Percentiles rank a stretch among this genome's conserved stretches.
Conservation (phyloP, 2,113 vertebrate species). For the Chitala chitala region DNA sequence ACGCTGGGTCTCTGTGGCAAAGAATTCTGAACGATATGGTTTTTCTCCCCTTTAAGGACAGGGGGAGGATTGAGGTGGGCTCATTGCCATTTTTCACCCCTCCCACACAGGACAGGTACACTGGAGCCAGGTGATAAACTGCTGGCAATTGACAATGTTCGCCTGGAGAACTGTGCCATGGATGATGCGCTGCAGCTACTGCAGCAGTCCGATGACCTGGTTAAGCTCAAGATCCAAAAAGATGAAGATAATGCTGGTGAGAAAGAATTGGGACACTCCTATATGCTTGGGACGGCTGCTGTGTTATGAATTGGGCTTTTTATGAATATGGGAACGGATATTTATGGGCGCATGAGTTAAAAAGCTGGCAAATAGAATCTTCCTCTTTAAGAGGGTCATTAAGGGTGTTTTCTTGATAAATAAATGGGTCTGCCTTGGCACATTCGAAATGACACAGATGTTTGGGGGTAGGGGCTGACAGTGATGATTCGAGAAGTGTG, state of each 20-base stretch:
- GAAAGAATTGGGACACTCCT: background rate
- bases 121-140: slow-evolving; percentile 92
- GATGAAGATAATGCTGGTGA: slow-evolving; percentile 95
- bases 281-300: background rate
- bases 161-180: slow-evolving; percentile 87
- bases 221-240: slow-evolving; percentile 91
- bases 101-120: slow-evolving; percentile 78
- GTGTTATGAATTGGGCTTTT: background rate
- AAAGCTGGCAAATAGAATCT: too few species aligned
- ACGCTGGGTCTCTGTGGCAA: background rate
- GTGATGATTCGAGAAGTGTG: too few species aligned
- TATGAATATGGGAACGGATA: background rate
- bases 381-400: too few species aligned
- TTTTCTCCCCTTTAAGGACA: too few species aligned
- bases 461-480: too few species aligned
- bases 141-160: slow-evolving; percentile 90
- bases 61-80: background rate
- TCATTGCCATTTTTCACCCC: background rate
- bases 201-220: slow-evolving; percentile 90
- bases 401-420: too few species aligned
- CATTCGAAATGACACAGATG: too few species aligned
- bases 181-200: slow-evolving; percentile 92
- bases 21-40: background rate
- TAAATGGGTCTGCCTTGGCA: too few species aligned
- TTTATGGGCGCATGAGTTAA: too few species aligned